A percentile compares a stretch with the other conserved stretches of the same genome.
These are phyloP conservation scores for Dynastes tityus DNA, from an alignment of 2,888 invertebrate genomes.

Conservation along the genomic window DNA sequence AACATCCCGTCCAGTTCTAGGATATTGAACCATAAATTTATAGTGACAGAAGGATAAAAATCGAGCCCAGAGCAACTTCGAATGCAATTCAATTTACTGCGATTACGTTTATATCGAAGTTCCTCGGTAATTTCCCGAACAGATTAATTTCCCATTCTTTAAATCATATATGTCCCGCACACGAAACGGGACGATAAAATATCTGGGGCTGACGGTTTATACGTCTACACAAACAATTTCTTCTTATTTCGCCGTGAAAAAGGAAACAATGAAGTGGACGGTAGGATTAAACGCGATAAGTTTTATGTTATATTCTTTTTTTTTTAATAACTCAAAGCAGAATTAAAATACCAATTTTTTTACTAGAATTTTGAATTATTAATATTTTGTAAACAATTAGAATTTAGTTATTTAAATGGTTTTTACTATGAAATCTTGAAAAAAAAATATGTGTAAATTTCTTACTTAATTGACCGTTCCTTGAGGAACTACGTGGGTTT, in stretches of 20 bases:
- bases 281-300: background rate
- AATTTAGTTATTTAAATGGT: background rate
- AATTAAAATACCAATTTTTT: too few relatives aligned
- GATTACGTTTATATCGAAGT: conserved; percentile 10
- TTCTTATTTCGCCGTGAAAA: background rate
- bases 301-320: background rate
- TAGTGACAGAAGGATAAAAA: conserved; percentile 2
- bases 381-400: too few relatives aligned
- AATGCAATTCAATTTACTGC: conserved; percentile 30
- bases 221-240: conserved; percentile 4
- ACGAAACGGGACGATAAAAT: conserved; percentile 34
- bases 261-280: background rate
- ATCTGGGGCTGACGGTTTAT: conserved; percentile 10
- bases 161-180: conserved; percentile 34
- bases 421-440: background rate
- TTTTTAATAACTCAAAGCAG: too few relatives aligned
- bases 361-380: too few relatives aligned
- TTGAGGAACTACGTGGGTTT: background rate
- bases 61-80: conserved; percentile 5
- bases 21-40: conserved; percentile 23
- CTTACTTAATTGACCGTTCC: background rate
- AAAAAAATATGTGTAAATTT: background rate
- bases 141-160: conserved; percentile 38
- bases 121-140: conserved; percentile 34
- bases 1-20: background rate